Conservation (phyloP, 2,888 invertebrate species). For the Polyommatus iphigenia region DNA sequence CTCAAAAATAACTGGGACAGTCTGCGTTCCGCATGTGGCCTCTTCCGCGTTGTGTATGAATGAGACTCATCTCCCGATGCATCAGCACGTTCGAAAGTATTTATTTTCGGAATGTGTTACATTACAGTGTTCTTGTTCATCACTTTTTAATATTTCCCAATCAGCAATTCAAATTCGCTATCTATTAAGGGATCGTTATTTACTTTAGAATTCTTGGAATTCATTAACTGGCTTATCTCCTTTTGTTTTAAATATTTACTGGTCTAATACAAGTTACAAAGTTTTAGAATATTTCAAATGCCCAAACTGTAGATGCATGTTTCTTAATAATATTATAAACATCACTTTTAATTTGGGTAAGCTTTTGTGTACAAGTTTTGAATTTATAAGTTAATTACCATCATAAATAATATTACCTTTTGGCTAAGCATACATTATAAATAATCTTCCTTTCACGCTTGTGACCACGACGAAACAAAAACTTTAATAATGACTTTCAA, state of each 20-base stretch:
- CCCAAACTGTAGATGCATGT: neutral
- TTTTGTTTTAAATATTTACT: neutral
- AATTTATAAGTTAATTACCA: conserved; percentile 1
- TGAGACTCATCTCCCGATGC: conserved; percentile 13
- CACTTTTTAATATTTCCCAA: neutral
- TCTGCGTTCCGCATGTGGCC: conserved; percentile 52
- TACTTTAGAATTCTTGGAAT: neutral
- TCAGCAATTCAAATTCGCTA: neutral
- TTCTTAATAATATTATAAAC: neutral
- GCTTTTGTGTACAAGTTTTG: neutral
- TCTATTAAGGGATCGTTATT: neutral
- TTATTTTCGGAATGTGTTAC: conserved; percentile 13
- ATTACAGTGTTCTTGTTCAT: neutral
- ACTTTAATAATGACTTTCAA: neutral
- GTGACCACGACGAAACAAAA: conserved; percentile 1
- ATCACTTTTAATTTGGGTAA: neutral
- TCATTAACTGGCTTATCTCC: neutral
- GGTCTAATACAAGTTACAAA: neutral
- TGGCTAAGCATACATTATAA: conserved; percentile 1
- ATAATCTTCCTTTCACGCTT: conserved; percentile 1
- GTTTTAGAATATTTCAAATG: neutral
- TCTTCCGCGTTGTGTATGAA: conserved; percentile 54
- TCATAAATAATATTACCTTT: conserved; percentile 3
- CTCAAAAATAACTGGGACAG: conserved; percentile 61
- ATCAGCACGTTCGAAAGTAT: conserved; percentile 11